phyloP scores from a whole-genome alignment of 2,797 vertebrate species.

The Sebastes itinus region DNA sequence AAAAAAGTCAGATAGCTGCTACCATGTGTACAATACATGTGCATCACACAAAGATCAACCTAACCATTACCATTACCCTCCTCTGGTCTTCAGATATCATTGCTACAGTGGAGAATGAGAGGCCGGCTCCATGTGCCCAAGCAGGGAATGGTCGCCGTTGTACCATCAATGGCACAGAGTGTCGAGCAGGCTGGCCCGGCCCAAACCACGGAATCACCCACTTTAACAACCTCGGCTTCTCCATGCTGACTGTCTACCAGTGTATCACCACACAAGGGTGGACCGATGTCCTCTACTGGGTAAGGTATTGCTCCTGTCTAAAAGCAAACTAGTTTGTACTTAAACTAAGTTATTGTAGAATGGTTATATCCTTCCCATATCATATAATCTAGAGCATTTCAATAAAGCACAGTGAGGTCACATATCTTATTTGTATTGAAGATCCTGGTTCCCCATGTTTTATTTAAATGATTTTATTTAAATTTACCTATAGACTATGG shows the following conservation, averaged over 20 bases:
- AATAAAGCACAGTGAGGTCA: neutral
- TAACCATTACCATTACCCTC: neutral
- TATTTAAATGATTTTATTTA: too few relatives aligned
- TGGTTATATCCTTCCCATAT: neutral
- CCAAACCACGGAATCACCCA: constrained; percentile 94
- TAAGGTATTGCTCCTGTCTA: constrained; percentile 49
- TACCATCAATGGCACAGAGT: constrained; percentile 88
- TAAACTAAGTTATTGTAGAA: neutral
- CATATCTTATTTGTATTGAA: fast-evolving
- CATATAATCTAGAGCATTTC: neutral
- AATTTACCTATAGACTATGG: too few relatives aligned
- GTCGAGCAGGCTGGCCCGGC: constrained; percentile 88
- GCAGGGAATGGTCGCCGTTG: constrained; percentile 90
- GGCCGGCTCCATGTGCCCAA: constrained; percentile 89
- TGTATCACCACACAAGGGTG: constrained; percentile 97
- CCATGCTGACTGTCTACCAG: constrained; percentile 96
- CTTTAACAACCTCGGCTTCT: constrained; percentile 95
- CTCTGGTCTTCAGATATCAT: constrained; percentile 82
- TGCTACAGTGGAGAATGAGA: constrained; percentile 85
- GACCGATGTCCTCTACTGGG: constrained; percentile 96
- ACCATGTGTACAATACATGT: neutral
- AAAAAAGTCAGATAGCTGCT: neutral
- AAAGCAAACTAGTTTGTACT: neutral
- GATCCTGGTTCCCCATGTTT: too few relatives aligned
- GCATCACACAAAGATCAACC: neutral